Percentiles rank a stretch among this genome's conserved stretches.
phyloP scores from a whole-genome alignment of 2,888 invertebrate genomes.

The Melieria crassipennis region DNA sequence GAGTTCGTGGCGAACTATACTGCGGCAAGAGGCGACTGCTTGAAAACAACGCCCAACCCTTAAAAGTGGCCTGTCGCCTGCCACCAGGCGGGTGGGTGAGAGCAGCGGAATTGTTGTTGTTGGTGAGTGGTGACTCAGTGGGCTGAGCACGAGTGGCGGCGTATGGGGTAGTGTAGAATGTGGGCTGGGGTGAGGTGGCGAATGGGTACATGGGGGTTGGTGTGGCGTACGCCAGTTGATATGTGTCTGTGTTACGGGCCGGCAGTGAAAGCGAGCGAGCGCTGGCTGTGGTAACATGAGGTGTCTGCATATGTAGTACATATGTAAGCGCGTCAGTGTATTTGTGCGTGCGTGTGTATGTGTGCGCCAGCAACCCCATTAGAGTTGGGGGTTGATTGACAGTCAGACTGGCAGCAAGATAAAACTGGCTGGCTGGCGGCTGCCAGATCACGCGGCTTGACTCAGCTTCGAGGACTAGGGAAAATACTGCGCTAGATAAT shows the following conservation, averaged over 20 bases:
- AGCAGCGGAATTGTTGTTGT: slow-evolving; percentile 2
- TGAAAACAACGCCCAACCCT: too few relatives aligned
- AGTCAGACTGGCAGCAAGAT: neutral
- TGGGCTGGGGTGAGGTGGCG: neutral
- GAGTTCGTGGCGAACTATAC: too few relatives aligned
- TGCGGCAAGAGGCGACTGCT: too few relatives aligned
- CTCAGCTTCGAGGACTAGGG: too few relatives aligned
- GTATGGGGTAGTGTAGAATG: too few relatives aligned
- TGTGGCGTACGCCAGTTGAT: too few relatives aligned
- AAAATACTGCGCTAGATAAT: too few relatives aligned
- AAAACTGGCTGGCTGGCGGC: too few relatives aligned
- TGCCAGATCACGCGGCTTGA: too few relatives aligned
- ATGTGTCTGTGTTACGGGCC: neutral
- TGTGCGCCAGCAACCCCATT: neutral
- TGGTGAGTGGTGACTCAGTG: neutral
- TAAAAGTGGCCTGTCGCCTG: too few relatives aligned
- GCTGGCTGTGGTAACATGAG: neutral
- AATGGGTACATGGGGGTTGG: slow-evolving; percentile 1
- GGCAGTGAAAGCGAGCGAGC: neutral
- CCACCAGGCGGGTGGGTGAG: neutral
- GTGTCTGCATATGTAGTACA: neutral
- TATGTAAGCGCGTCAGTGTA: neutral
- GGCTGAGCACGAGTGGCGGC: too few relatives aligned
- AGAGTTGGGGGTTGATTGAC: slow-evolving; percentile 3
- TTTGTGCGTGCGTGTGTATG: neutral